Base-by-base conservation (phyloP, 2,797 vertebrate genomes). In the Melanotaenia boesemani region DNA sequence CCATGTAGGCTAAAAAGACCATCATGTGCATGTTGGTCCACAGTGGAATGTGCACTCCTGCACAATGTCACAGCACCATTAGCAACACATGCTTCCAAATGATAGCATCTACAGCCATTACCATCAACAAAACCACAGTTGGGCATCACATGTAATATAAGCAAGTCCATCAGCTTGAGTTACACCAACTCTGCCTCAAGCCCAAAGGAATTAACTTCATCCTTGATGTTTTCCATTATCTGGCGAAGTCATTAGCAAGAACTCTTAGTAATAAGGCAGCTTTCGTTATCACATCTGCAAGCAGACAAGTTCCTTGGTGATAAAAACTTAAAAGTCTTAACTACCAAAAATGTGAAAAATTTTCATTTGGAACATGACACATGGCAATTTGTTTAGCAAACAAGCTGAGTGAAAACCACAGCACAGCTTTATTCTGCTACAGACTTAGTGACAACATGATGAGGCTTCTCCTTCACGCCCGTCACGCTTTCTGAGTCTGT, bases 401-500 rank as follows among this genome's bases (percentile, higher is more conserved):
- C 72, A 84, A 67, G 74, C 5, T 69, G 36, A 28, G 18, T 46
- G 62, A 69, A 70, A 62, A 63, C 67, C 24, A 36, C 70, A 50
- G 6, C 6, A 64, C 83, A 75, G 74, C 74, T 37, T 55, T 12
- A 20, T 52, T 55, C 64, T 71, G 36, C 54, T 67, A 67, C 77
- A 78, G 55, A 81, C 80, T 84, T 80, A 82, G 85, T 75, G 72
- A 26, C 0, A 48, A 54, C 46, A 22, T n/a, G 1, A 41, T 8
- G 50, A 82, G 77, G 57, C 71, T 82, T 85, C 69, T 70, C 80
- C 75, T 83, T 75, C 66, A 69, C 76, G 66, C 55, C 67, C 81
- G 85, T 90, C 84, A 90, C 79, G 88, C 87, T 92, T 92, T 91
- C 87, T 84, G 30, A 86, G 70, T 57, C 81, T 82, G 88, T 77